Base-by-base conservation (phyloP, 2,797 vertebrate species). In the Halcyon smyrnensis region DNA sequence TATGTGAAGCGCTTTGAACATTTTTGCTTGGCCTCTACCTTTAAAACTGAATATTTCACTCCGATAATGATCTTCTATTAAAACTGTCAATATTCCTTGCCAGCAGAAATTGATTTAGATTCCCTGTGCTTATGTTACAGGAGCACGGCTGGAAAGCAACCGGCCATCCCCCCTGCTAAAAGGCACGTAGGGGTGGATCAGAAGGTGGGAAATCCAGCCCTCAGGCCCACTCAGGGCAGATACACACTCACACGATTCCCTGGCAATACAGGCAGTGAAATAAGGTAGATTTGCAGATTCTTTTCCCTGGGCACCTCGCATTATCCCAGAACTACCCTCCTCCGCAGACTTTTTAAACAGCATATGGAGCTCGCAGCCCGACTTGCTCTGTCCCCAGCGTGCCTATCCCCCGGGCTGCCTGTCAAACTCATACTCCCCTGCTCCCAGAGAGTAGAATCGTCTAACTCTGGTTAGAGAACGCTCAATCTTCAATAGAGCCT, bases 401-500 rank as follows among this genome's bases (percentile, higher is more conserved):
- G 46, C 1, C 0, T 9, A 7, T 89, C 87, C 89, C 89, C 68
- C 32, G 81, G 92, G 90, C 81, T 89, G 87, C 91, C 95, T 69
- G 71, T 85, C 96, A 94, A 75, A 86, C 87, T 85, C 95, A 89
- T 50, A 90, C 84, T 96, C 60, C 80, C 62, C 71, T 70, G 77
- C 87, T 73, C 84, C 63, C 89, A 24, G 36, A 7, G 19, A 74
- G 68, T 9, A 4, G 56, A 93, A 48, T 53, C 87, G 51, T 20
- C 85, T 37, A 5, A 67, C 57, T 3, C 57, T 78, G 91, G 27
- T 18, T 39, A 39, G 77, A 94, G 87, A 86, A 57, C 6, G 67
- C 71, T 83, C 87, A 2, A 3, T 25, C 75, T 11, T 89, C 94
- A 80, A n/a, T 2, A 23, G 1, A 57, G 75, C 78, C 89, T 87